Base-by-base conservation (phyloP, 2,113 vertebrate species). In the Misgurnus anguillicaudatus region DNA sequence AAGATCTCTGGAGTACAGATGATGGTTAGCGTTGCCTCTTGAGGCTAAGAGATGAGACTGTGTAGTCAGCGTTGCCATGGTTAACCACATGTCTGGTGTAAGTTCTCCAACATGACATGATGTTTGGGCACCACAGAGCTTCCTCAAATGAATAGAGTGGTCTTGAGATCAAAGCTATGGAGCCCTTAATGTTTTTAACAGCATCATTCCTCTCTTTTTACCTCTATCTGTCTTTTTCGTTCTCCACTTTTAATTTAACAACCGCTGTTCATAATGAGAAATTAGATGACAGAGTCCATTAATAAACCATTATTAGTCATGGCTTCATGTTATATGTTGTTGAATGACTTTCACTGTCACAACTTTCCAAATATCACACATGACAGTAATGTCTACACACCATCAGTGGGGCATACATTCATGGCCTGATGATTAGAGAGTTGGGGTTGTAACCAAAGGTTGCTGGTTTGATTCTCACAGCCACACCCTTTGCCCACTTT, bases 111-210 rank as follows among this genome's bases (percentile, higher is more conserved):
- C 84, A 84, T 89, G 85, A 88, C 83, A 70, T 58, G 79, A 83
- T 82, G 63, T 75, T 72, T 77, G 76, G 85, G 84, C 82, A 63
- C 80, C 80, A 79, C 21, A 80, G 62, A 36, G 65, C 71, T 82
- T 82, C 70, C 48, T 41, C 85, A 88, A 78, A 83, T 82, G 83
- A 82, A 85, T 82, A 83, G 80, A 87, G 80, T 85, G 84, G 83
- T 80, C 75, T 11, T 68, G 77, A 80, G 87, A 91, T 92, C 88
- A 92, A 89, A 91, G 90, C 80, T 53, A 31, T 68, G 55, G 19
- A 64, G 68, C 3, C 57, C 75, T 31, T 88, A 84, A 91, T 90
- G 83, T 84, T 75, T 90, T 91, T 88, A 71, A 83, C 88, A 87
- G 75, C 78, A 72, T 77, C 53, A 55, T 73, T 84, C 83, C 79